Evolutionary conservation across 35 echinoderm and acorn worm genomes (phyloP), one percentile per base, ranked within the genome.

Genomic region (Heliocidaris erythrogramma): DNA sequence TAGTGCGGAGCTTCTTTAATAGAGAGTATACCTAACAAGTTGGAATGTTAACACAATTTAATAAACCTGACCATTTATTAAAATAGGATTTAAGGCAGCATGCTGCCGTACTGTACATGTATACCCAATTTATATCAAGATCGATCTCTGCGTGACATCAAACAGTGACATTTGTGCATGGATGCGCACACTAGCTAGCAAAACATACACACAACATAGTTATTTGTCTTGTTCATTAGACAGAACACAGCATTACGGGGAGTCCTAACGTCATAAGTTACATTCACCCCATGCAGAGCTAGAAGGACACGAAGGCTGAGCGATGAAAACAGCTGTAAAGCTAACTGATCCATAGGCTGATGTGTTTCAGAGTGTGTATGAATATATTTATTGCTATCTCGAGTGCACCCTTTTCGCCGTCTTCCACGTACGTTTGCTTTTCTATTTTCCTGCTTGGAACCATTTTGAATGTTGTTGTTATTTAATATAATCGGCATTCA

Each of bases 161-260:
- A 5, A 78, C 17, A 78, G 18, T 78, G 65, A 9, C 65, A 78
- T 78, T 78, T 78, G 65, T 29, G 65, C 65, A 78, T 78, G 65
- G 65, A 27, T 78, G 65, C 18, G 27, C 65, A 78, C 65, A 78
- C 65, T 18, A 2, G 7, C 18, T 27, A 24, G 7, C 27, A n/a
- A 78, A 78, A 78, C 14, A 78, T 78, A 78, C 65, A 78, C 65
- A 78, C 65, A 78, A n/a, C 65, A 78, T 78, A 78, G 65, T 78
- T 78, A 78, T 78, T 78, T 78, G 65, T 78, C 21, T 78, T 78
- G 65, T 78, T 78, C 65, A 78, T 78, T 21, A n/a, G 1, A 78
- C 65, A 78, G 65, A 78, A 78, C 65, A n/a, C 11, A 56, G 14
- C 65, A 27, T 4, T 4, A 78, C 17, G 65, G 65, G 65, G 65